A percentile compares a stretch with the other conserved stretches of the same genome.
Evolutionary conservation across 2,888 invertebrate genomes (phyloP).

Genomic region (Liodrosophila aerea): DNA sequence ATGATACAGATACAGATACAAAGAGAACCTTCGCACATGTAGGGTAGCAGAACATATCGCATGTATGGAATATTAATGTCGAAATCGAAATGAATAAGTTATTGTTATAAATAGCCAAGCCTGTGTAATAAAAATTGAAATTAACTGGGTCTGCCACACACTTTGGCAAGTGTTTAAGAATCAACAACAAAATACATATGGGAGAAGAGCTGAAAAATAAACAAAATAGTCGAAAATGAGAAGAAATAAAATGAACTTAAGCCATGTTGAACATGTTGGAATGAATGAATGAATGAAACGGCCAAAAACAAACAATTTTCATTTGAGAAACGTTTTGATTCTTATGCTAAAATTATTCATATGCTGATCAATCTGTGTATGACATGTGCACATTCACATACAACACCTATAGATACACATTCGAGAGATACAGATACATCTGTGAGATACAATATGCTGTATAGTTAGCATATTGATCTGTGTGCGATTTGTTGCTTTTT

Average conservation of each 20-base stretch:
- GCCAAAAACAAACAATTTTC: conserved; percentile 55
- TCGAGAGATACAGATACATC: conserved; percentile 1
- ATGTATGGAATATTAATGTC: conserved; percentile 35
- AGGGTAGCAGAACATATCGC: conserved; percentile 14
- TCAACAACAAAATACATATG: conserved; percentile 6
- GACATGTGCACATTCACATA: conserved; percentile 33
- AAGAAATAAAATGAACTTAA: conserved; percentile 44
- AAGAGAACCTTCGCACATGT: conserved; percentile 27
- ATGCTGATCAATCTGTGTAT: conserved; percentile 65
- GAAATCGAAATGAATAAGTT: conserved; percentile 18
- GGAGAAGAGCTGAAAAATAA: conserved; percentile 5
- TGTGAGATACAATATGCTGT: neutral
- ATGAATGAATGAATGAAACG: conserved; percentile 53
- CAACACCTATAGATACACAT: conserved; percentile 1
- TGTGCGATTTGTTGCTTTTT: conserved; percentile 38
- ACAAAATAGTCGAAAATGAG: conserved; percentile 6
- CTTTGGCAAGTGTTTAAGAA: conserved; percentile 30
- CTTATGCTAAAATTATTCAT: conserved; percentile 71
- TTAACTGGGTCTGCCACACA: conserved; percentile 39
- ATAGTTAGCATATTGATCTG: conserved; percentile 42
- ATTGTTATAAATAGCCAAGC: conserved; percentile 42
- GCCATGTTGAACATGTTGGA: conserved; percentile 59
- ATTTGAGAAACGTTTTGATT: conserved; percentile 71
- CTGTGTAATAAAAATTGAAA: conserved; percentile 37
- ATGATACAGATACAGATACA: too few species aligned